Percentiles rank a stretch among this genome's conserved stretches.
Conservation (phyloP, 2,888 invertebrate genomes). For the Fabriciana adippe region DNA sequence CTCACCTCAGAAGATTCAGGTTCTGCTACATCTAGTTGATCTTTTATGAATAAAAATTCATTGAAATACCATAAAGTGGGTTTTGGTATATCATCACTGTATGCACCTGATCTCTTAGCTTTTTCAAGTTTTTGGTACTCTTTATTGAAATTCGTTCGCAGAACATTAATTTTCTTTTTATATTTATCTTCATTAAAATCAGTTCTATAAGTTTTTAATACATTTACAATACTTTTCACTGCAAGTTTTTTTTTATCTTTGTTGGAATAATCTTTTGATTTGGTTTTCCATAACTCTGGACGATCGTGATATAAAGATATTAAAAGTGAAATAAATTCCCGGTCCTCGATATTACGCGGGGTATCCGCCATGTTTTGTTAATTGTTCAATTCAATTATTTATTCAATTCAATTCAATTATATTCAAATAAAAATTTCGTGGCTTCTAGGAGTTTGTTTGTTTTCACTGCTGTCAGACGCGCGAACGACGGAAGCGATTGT, state of each 20-base stretch:
- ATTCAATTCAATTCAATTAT: no score
- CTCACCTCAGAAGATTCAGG: no score
- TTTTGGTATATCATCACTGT: no score
- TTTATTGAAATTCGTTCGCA: constrained; percentile 30
- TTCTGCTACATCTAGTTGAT: no score
- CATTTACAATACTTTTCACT: constrained; percentile 16
- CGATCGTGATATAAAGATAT: constrained; percentile 24
- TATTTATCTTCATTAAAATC: constrained; percentile 24
- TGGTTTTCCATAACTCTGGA: constrained; percentile 24
- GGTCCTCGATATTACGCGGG: background rate
- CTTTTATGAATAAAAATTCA: no score
- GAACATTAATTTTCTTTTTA: constrained; percentile 28
- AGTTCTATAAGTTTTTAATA: constrained; percentile 23
- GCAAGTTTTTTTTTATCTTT: constrained; percentile 3
- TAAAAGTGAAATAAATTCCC: constrained; percentile 21
- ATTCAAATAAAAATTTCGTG: no score
- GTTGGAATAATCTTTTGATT: constrained; percentile 23
- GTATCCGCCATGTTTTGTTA: background rate
- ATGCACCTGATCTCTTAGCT: no score
- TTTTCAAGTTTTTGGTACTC: constrained; percentile 17
- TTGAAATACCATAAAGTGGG: no score
- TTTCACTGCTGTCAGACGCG: no score
- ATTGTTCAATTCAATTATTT: no score
- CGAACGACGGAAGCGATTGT: no score
- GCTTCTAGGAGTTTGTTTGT: no score